Evolutionary conservation across 2,888 invertebrate genomes (phyloP).

Genomic region (Dicyrtomina minuta): DNA sequence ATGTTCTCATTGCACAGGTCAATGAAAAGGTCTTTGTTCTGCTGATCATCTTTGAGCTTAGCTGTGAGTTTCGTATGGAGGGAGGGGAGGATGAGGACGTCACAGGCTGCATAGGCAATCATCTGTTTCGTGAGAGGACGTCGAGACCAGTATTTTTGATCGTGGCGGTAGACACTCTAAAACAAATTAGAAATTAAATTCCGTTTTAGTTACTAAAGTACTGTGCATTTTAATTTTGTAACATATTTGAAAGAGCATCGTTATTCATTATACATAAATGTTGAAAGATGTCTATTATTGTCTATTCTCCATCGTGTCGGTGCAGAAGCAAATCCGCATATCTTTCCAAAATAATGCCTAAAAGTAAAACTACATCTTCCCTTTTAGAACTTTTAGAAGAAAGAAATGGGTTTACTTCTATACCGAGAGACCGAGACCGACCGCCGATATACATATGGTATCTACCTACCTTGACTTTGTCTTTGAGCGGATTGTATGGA

Average conservation of each 20-base stretch:
- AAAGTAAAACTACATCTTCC: no score
- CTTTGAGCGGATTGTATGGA: constrained; percentile 85
- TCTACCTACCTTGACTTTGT: constrained; percentile 61
- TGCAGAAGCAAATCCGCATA: no score
- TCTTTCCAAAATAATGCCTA: no score
- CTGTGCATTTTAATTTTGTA: not conserved
- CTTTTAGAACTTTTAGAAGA: no score
- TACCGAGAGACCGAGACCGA: no score
- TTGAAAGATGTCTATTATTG: no score
- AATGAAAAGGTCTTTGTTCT: constrained; percentile 65
- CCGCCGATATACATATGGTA: no score
- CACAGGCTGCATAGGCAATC: constrained; percentile 86
- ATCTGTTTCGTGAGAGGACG: constrained; percentile 85
- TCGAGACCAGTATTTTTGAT: constrained; percentile 82
- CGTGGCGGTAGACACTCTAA: constrained; percentile 79
- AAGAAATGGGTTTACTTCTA: no score
- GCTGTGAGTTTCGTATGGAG: constrained; percentile 59
- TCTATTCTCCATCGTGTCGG: no score
- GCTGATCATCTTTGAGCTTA: constrained; percentile 60
- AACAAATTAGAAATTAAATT: constrained; percentile 55
- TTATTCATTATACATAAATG: not conserved
- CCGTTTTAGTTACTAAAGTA: not conserved
- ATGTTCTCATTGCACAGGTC: constrained; percentile 85
- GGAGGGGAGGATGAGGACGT: constrained; percentile 80
- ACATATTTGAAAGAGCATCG: not conserved